Conservation (phyloP, 2,113 vertebrate genomes). For the Myocastor coypus region DNA sequence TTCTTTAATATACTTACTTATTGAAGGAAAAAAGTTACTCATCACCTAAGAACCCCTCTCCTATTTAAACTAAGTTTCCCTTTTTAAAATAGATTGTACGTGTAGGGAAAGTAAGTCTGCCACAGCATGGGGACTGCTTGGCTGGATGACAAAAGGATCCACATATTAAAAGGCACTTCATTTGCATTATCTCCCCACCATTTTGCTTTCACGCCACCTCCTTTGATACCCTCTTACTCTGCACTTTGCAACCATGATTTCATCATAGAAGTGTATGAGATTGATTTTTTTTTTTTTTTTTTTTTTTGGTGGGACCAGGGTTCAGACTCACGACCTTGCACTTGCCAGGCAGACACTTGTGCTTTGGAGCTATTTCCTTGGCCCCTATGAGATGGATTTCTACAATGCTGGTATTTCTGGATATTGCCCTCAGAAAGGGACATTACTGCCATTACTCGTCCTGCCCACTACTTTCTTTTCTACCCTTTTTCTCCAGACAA, state of each 20-base stretch:
- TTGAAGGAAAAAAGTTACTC: neutral
- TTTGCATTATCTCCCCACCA: neutral
- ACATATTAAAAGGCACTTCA: neutral
- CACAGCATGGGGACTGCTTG: neutral
- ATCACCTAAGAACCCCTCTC: neutral
- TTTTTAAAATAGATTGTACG: neutral
- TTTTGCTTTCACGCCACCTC: neutral
- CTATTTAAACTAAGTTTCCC: neutral
- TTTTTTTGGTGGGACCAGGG: too few relatives aligned
- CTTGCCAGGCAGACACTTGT: too few relatives aligned
- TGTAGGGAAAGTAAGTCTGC: neutral
- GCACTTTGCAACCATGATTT: neutral
- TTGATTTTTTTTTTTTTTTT: too few relatives aligned
- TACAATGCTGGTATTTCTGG: neutral
- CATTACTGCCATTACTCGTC: neutral
- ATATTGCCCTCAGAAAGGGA: neutral
- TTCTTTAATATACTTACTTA: neutral
- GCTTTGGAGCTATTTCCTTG: too few relatives aligned
- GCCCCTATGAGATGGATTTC: neutral
- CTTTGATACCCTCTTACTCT: neutral
- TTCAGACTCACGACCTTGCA: too few relatives aligned
- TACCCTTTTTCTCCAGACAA: neutral
- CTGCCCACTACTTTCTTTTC: neutral
- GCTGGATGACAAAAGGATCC: neutral
- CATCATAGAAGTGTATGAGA: neutral